Percentiles rank a stretch among this genome's conserved stretches.
Conservation (phyloP, 2,113 vertebrate genomes). For the Nanorana parkeri region DNA sequence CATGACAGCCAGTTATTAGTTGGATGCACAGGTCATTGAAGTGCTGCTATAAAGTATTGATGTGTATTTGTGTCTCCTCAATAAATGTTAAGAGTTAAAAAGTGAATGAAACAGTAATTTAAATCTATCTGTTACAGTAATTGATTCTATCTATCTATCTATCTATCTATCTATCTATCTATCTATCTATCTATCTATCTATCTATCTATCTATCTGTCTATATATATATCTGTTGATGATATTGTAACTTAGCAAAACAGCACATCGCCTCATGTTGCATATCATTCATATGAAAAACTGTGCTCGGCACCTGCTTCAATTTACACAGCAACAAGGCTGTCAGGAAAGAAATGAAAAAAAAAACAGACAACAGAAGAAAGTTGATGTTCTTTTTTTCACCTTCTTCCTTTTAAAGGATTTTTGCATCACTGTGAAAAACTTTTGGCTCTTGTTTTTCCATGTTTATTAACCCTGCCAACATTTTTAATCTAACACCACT, state of each 20-base stretch:
- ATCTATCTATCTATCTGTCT: too few species aligned
- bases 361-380: slow-evolving; percentile 75
- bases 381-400: slow-evolving; percentile 80
- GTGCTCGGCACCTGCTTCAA: neutral
- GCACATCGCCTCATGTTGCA: neutral
- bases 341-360: slow-evolving; percentile 43
- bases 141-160: neutral
- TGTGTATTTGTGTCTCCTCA: too few species aligned
- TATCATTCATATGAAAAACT: neutral
- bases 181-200: too few species aligned
- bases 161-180: neutral
- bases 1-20: neutral
- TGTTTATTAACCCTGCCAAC: slow-evolving; percentile 91
- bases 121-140: neutral
- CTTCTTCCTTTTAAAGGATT: slow-evolving; percentile 69
- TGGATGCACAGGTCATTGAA: neutral
- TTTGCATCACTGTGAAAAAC: slow-evolving; percentile 84
- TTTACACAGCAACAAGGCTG: slow-evolving; percentile 27
- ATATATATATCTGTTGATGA: too few species aligned
- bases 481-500: slow-evolving; percentile 92
- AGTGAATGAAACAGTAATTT: too few species aligned
- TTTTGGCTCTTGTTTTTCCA: slow-evolving; percentile 85
- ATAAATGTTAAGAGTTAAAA: too few species aligned
- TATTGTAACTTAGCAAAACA: neutral
- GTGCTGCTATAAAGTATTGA: neutral